These are phyloP conservation scores for Apoderus coryli DNA, from an alignment of 2,888 invertebrate genomes.

Conservation along the genomic window DNA sequence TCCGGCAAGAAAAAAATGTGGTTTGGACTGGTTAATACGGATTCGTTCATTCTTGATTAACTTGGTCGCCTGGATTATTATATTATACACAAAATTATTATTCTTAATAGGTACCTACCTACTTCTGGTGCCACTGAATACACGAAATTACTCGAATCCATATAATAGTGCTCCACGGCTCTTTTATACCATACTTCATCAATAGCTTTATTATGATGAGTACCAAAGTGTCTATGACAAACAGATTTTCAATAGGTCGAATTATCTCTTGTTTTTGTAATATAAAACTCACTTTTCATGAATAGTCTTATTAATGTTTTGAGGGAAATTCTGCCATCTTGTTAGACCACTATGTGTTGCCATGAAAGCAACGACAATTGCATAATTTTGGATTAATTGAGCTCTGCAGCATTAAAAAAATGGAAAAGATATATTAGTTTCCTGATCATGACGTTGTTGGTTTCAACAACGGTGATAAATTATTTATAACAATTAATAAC, in stretches of 20 bases:
- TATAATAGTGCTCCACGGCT: conserved; percentile 73
- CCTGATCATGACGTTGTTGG: too few species aligned
- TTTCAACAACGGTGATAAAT: not conserved
- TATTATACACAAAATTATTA: too few species aligned
- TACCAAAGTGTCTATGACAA: conserved; percentile 51
- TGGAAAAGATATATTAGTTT: conserved; percentile 1
- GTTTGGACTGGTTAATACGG: too few species aligned
- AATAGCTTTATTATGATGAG: conserved; percentile 59
- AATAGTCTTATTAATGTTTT: conserved; percentile 35
- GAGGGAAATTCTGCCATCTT: conserved; percentile 67
- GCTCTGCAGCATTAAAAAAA: conserved; percentile 40
- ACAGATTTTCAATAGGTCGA: not conserved
- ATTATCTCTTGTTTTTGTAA: conserved; percentile 4
- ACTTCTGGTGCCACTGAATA: conserved; percentile 62
- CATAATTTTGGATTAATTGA: conserved; percentile 70
- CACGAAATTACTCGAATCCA: conserved; percentile 65
- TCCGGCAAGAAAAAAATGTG: too few species aligned
- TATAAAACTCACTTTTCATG: conserved; percentile 24
- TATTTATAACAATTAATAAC: not conserved
- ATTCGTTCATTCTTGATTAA: too few species aligned
- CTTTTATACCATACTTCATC: conserved; percentile 83
- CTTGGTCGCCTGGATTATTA: too few species aligned
- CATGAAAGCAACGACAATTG: conserved; percentile 72
- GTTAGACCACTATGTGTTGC: conserved; percentile 84
- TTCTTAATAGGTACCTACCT: conserved; percentile 27